Conservation (phyloP, 2,797 vertebrate species). For the Halcyon smyrnensis region DNA sequence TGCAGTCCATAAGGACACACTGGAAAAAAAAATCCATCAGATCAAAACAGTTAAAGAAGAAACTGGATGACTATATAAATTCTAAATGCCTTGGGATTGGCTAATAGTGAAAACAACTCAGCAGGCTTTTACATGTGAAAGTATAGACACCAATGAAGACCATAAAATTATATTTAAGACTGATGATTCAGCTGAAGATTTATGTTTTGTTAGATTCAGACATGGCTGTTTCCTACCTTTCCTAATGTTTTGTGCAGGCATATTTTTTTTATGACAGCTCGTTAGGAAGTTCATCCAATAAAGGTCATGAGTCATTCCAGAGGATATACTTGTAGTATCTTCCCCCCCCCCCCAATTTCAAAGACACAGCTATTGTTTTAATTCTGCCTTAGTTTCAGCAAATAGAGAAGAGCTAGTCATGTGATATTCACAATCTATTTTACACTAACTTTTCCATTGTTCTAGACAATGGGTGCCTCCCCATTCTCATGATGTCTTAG, state of each 20-base stretch:
- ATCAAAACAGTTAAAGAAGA: not conserved
- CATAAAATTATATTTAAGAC: not conserved
- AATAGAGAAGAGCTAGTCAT: not conserved
- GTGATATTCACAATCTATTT: not conserved
- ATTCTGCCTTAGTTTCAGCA: not conserved
- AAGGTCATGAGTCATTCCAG: not conserved
- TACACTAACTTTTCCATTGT: not conserved
- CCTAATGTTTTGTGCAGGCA: not conserved
- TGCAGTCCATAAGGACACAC: not conserved
- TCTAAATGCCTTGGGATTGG: not conserved
- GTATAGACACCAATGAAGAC: not conserved
- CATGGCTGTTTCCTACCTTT: not conserved
- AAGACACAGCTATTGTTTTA: not conserved
- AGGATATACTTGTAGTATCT: not conserved
- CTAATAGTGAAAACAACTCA: not conserved
- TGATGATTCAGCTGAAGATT: not conserved
- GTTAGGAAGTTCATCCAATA: not conserved
- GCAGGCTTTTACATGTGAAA: not conserved
- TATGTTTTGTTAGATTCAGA: not conserved
- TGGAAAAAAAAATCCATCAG: not conserved
- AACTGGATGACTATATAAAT: not conserved
- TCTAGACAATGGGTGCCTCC: not conserved
- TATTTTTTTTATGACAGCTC: not conserved
- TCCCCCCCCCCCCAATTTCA: not conserved
- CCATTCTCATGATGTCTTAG: not conserved